These are phyloP conservation scores for Aproaerema taeniolella DNA, from an alignment of 2,888 invertebrate genomes.

Conservation along the genomic window DNA sequence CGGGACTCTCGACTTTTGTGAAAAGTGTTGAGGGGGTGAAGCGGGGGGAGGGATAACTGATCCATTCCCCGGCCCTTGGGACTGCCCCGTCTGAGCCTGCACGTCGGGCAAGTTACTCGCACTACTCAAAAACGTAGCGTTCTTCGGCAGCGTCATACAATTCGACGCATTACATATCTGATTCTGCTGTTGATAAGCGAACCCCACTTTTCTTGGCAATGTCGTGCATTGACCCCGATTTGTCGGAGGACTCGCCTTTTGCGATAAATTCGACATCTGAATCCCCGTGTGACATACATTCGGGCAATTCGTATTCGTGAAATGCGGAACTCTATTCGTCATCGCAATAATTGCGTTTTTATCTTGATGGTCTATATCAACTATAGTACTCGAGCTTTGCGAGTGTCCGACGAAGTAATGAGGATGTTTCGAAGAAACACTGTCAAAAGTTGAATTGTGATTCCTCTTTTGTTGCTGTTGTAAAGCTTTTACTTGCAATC, in stretches of 20 bases:
- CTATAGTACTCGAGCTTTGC: slow-evolving; percentile 89
- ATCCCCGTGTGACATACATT: slow-evolving; percentile 79
- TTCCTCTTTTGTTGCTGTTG: slow-evolving; percentile 85
- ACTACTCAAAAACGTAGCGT: slow-evolving; percentile 69
- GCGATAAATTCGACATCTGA: slow-evolving; percentile 71
- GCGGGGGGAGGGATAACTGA: slow-evolving; percentile 49
- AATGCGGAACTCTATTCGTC: slow-evolving; percentile 69
- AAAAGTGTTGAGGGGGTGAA: slow-evolving; percentile 63
- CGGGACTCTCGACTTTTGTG: slow-evolving; percentile 80
- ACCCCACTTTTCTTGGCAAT: slow-evolving; percentile 68
- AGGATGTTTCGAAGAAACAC: slow-evolving; percentile 83
- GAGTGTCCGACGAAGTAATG: slow-evolving; percentile 88
- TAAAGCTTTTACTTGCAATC: slow-evolving; percentile 85
- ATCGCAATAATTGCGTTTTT: slow-evolving; percentile 72
- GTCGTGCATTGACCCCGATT: slow-evolving; percentile 68
- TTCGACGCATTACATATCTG: slow-evolving; percentile 67
- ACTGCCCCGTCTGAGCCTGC: slow-evolving; percentile 67
- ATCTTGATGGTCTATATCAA: slow-evolving; percentile 89
- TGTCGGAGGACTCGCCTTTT: slow-evolving; percentile 63
- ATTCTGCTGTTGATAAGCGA: slow-evolving; percentile 56
- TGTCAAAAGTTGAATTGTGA: slow-evolving; percentile 74
- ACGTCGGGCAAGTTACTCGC: slow-evolving; percentile 68
- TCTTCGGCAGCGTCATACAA: slow-evolving; percentile 80
- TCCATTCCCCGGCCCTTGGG: slow-evolving; percentile 59
- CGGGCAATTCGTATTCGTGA: slow-evolving; percentile 65